Evolutionary conservation across 2,113 vertebrate genomes (phyloP), one percentile per base, ranked within the genome.

Genomic region (Gallinago paraguaiae): DNA sequence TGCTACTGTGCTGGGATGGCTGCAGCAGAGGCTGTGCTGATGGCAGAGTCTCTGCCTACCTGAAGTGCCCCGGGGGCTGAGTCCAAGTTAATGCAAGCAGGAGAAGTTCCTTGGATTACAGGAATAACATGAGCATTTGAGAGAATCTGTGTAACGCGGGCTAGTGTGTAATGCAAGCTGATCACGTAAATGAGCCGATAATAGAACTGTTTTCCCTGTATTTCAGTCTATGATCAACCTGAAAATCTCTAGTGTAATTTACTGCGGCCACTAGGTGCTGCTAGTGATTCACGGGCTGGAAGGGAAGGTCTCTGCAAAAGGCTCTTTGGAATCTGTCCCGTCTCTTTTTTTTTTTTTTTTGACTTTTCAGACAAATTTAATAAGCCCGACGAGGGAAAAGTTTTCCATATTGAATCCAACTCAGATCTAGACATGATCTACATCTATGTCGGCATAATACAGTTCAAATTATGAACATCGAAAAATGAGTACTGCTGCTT

Each of bases 261-360:
- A 13, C 50, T 89, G 53, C 1, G 17, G 65, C 98, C 98, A 96
- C 96, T 97, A 94, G 98, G 82, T 97, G 98, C 92, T 95, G 98
- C 98, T 98, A 39, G 80, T 87, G 96, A 75, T 78, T 64, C 84
- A 77, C 8, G 1, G 37, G 12, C 43, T 68, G 76, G 64, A 85
- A 71, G 24, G 1, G 3, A 51, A 56, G 18, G 17, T 48, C 39
- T 13, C 15, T 2, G 13, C 17, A 37, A 59, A 57, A 79, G 37
- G 28, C 37, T 2, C 10, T 67, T 51, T 10, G 22, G 43, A 71
- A 9, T 68, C 39, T 86, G 54, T 37, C 20, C 15, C 4, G 25
- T 28, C 45, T 67, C 15, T 5, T 53, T 20, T 23, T 70, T 51
- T n/a, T 28, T 5, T 53, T 20, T 19, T 70, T 51, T n/a, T 51